Evolutionary conservation across 2,113 vertebrate genomes (phyloP).

Genomic region (Choloepus hoffmanni): DNA sequence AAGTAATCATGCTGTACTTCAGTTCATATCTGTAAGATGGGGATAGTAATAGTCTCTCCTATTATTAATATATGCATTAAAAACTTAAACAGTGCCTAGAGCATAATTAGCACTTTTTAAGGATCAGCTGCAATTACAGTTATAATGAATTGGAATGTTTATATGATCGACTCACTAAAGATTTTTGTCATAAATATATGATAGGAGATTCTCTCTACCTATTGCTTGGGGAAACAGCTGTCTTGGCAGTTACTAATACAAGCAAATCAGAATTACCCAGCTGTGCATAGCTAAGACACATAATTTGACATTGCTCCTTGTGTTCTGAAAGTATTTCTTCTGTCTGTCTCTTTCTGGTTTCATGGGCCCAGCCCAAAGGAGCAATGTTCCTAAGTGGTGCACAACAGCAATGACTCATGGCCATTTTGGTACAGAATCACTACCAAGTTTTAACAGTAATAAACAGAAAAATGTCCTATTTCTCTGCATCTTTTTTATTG

Average conservation of each 20-base stretch:
- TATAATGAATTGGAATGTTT: neutral
- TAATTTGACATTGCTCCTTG: neutral
- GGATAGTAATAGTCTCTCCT: neutral
- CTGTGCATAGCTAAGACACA: neutral
- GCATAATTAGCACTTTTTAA: neutral
- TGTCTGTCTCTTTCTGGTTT: neutral
- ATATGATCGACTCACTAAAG: neutral
- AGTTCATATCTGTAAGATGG: neutral
- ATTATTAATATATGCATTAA: neutral
- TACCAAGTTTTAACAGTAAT: slow-evolving; percentile 22
- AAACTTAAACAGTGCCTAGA: neutral
- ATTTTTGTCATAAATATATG: neutral
- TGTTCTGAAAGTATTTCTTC: slow-evolving; percentile 35
- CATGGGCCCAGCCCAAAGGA: neutral
- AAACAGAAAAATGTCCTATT: slow-evolving; percentile 41
- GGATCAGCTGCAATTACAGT: neutral
- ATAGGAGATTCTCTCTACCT: neutral
- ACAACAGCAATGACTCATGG: neutral
- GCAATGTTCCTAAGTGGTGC: neutral
- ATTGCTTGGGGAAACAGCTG: neutral
- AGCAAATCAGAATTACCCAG: slow-evolving; percentile 14
- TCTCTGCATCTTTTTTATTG: slow-evolving; percentile 42
- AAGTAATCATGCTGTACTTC: neutral
- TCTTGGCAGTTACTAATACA: neutral
- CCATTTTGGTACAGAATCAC: neutral